Evolutionary conservation across 2,113 vertebrate genomes (phyloP).

Genomic region (Arizona elegans): DNA sequence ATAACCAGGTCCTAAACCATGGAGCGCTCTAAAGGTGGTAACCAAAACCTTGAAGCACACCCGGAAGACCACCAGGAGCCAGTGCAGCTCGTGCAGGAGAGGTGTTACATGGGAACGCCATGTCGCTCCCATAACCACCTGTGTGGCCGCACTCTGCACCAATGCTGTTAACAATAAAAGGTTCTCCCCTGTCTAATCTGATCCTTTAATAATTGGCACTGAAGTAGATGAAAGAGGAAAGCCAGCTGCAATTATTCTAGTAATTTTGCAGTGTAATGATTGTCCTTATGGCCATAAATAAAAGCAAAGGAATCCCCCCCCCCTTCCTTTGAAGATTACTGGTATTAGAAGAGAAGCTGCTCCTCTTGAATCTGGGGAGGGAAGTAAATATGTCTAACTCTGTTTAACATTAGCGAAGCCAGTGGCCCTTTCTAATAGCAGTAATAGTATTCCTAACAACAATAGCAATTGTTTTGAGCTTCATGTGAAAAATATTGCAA

Average conservation of each 20-base stretch:
- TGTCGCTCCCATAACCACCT: too few species aligned
- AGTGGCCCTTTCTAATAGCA: background rate
- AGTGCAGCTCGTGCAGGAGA: too few species aligned
- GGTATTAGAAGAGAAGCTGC: conserved; percentile 34
- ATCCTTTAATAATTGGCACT: background rate
- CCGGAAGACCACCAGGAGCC: too few species aligned
- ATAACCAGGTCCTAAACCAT: too few species aligned
- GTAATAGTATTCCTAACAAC: background rate
- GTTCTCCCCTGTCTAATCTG: conserved; percentile 35
- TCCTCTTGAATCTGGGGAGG: conserved; percentile 6
- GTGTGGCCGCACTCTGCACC: too few species aligned
- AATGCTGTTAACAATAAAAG: conserved; percentile 22
- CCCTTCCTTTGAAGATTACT: background rate
- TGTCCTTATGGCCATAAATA: background rate
- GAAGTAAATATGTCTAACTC: background rate
- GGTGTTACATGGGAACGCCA: too few species aligned
- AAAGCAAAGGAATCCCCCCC: background rate
- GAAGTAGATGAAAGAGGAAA: conserved; percentile 45
- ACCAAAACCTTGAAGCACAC: too few species aligned
- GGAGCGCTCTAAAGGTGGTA: too few species aligned
- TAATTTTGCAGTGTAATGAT: background rate
- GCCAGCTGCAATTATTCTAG: conserved; percentile 39
- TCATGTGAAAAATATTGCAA: background rate
- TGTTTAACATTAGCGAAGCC: background rate
- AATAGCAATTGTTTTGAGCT: background rate